Base-by-base conservation (phyloP, 2,888 invertebrate genomes). In the Eupithecia vulgata region DNA sequence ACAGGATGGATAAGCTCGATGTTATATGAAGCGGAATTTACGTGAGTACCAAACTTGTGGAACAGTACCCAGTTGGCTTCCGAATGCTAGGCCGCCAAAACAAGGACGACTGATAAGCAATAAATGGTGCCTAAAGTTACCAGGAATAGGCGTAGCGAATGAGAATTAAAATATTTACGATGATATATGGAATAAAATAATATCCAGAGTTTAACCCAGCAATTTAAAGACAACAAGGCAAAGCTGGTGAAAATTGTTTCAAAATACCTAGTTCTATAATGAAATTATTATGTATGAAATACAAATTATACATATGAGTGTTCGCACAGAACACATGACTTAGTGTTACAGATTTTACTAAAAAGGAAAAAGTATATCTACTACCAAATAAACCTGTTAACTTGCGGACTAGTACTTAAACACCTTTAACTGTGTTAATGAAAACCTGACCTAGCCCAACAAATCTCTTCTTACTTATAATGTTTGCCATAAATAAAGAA, bases 11-110 rank as follows among this genome's bases (percentile, higher is more conserved):
- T 67, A 64, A 72, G 65, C 67, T 52, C 70, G 7, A 67, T 75
- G 77, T 85, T 87, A 87, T 82, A 90, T 89, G 88, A 77, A 78
- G 84, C 85, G 82, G 85, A 82, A 84, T 84, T 80, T 78, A 76
- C 74, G 70, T 64, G 62, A 76, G 73, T 68, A n/a, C n/a, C n/a
- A n/a, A 75, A 73, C 71, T 72, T 13, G 66, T 69, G 73, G 76
- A 78, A 68, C 72, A 68, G 67, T 62, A 64, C 48, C 67, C 48
- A 70, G 70, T 71, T 52, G 71, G 64, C 62, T 70, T 75, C 75
- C 75, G 75, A 70, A 75, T 70, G 70, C 71, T 62, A 42, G 61
- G 61, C 70, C 72, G 72, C 42, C 75, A 61, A 68, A 67, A 70
- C 66, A 72, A 75, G 75, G 68, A 66, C 68, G 52, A n/a, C 64